Percentiles rank a stretch among this genome's conserved stretches.
Conservation (phyloP, 1,140 invertebrate species). For the Pseudomyrmex dendroicus region DNA sequence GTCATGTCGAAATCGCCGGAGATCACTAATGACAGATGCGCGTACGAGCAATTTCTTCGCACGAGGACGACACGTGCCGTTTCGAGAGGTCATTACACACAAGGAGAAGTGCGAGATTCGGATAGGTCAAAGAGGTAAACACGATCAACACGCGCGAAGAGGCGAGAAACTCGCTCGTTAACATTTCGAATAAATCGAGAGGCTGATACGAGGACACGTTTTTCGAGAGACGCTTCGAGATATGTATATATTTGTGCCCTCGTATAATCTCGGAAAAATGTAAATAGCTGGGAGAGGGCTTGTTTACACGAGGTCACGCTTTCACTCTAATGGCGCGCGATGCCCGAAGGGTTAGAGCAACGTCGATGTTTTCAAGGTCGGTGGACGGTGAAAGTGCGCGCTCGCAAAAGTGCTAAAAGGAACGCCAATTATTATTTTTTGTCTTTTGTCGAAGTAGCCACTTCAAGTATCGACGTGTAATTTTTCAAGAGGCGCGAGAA, state of each 20-base stretch:
- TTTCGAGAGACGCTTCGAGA: neutral
- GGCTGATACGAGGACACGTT: neutral
- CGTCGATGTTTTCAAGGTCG: slow-evolving; percentile 26
- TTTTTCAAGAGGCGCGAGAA: neutral
- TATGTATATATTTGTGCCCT: neutral
- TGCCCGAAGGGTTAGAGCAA: slow-evolving; percentile 15
- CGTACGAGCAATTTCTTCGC: neutral
- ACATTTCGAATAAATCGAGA: slow-evolving; percentile 23
- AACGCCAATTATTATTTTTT: neutral
- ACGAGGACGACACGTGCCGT: slow-evolving; percentile 22
- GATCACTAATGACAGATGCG: slow-evolving; percentile 13
- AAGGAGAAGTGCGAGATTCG: neutral
- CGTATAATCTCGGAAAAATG: no score
- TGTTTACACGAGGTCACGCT: neutral
- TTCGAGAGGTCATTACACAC: slow-evolving; percentile 17
- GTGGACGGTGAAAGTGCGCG: slow-evolving; percentile 25
- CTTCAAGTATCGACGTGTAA: neutral
- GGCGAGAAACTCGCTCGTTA: slow-evolving; percentile 10
- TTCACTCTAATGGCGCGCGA: slow-evolving; percentile 37
- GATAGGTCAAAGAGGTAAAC: slow-evolving; percentile 40
- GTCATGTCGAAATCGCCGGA: slow-evolving; percentile 33
- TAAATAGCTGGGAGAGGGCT: no score
- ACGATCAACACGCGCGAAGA: neutral
- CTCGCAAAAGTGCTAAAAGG: slow-evolving; percentile 6
- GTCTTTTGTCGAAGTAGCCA: neutral